Percentiles rank a stretch among this genome's conserved stretches.
These are phyloP conservation scores for Hyles euphorbiae DNA, from an alignment of 1,140 invertebrate species.

Conservation along the genomic window DNA sequence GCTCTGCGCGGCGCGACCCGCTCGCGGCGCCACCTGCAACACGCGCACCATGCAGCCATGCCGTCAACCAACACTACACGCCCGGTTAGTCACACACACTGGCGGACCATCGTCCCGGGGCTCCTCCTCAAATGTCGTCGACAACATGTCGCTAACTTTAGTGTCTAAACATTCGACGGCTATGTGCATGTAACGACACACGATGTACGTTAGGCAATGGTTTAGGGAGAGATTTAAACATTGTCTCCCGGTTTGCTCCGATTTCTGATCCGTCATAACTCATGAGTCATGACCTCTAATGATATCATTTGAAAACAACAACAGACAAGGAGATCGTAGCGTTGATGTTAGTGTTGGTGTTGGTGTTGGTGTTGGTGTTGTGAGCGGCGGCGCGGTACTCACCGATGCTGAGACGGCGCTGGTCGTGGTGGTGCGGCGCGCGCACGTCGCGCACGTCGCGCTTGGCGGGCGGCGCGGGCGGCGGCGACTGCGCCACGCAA, in stretches of 20 bases:
- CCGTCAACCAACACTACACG: too few relatives aligned
- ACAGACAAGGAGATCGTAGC: neutral
- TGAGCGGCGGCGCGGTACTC: slow-evolving; percentile 12
- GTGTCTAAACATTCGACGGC: too few relatives aligned
- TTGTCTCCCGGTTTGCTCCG: too few relatives aligned
- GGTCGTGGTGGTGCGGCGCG: slow-evolving; percentile 35
- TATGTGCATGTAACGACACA: too few relatives aligned
- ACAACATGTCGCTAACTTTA: too few relatives aligned
- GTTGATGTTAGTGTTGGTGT: neutral
- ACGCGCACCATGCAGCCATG: neutral
- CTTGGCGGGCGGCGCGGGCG: slow-evolving; percentile 38
- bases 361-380: neutral
- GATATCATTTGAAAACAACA: neutral
- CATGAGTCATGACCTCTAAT: too few relatives aligned
- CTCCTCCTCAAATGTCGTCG: too few relatives aligned
- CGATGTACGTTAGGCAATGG: too few relatives aligned
- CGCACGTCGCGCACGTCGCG: slow-evolving; percentile 30
- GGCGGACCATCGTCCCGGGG: too few relatives aligned
- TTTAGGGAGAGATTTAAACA: too few relatives aligned
- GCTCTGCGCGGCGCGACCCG: slow-evolving; percentile 42
- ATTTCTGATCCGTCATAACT: too few relatives aligned
- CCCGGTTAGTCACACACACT: too few relatives aligned
- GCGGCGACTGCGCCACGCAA: slow-evolving; percentile 56
- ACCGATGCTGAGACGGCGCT: slow-evolving; percentile 48
- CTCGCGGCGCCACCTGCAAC: slow-evolving; percentile 33